Evolutionary conservation across 2,888 invertebrate genomes (phyloP).

Genomic region (Drosophila paracracens): DNA sequence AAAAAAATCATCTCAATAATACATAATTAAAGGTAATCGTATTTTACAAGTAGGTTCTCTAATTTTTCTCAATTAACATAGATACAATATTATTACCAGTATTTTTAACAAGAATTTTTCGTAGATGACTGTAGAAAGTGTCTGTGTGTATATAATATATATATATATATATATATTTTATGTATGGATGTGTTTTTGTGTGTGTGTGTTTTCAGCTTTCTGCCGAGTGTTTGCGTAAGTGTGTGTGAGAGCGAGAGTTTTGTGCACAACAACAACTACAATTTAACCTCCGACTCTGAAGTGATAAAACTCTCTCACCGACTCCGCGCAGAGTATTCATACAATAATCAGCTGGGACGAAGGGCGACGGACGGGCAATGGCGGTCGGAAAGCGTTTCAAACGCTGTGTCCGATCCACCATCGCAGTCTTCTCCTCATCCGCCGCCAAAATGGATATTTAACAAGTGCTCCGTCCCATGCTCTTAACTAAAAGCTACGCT

Average conservation of each 20-base stretch:
- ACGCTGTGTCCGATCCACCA: slow-evolving; percentile 49
- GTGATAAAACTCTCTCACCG: slow-evolving; percentile 81
- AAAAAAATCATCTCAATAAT: slow-evolving; percentile 73
- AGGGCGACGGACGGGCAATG: slow-evolving; percentile 35
- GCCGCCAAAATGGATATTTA: slow-evolving; percentile 18
- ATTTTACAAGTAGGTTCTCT: slow-evolving; percentile 69
- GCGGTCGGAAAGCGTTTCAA: slow-evolving; percentile 57
- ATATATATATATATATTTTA: background rate
- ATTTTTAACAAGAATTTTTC: slow-evolving; percentile 77
- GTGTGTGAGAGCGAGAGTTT: slow-evolving; percentile 74
- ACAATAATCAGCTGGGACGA: slow-evolving; percentile 56
- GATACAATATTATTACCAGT: slow-evolving; percentile 66
- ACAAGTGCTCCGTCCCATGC: slow-evolving; percentile 25
- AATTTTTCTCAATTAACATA: slow-evolving; percentile 69
- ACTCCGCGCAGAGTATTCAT: slow-evolving; percentile 78
- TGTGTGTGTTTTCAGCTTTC: slow-evolving; percentile 23
- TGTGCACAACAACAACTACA: slow-evolving; percentile 81
- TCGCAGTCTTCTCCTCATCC: slow-evolving; percentile 40
- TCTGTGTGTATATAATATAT: slow-evolving; percentile 16
- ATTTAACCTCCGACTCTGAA: slow-evolving; percentile 78
- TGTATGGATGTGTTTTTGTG: slow-evolving; percentile 24
- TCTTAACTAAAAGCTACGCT: slow-evolving; percentile 76
- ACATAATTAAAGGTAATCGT: slow-evolving; percentile 72
- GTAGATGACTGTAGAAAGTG: slow-evolving; percentile 54
- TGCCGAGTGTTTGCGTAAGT: slow-evolving; percentile 46